Conservation (phyloP, 2,113 vertebrate species). For the Equus quagga region DNA sequence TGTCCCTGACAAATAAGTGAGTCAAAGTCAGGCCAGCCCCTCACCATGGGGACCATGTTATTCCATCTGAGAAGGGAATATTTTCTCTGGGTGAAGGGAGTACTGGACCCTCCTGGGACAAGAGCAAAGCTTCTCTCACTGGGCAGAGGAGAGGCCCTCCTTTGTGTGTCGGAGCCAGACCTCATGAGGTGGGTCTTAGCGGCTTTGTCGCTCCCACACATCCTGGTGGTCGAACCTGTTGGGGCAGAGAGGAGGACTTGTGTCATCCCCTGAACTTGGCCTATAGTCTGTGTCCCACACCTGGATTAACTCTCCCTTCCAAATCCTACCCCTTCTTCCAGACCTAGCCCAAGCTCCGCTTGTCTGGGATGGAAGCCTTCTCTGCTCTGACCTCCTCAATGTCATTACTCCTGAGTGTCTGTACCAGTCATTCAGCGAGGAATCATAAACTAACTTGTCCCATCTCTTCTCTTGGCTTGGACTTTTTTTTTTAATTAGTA, state of each 20-base stretch:
- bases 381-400: neutral
- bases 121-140: neutral
- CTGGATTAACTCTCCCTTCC: neutral
- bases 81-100: neutral
- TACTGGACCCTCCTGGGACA: too few species aligned
- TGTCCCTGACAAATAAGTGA: neutral
- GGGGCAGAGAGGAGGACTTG: too few species aligned
- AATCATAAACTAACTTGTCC: neutral
- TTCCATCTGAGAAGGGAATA: neutral
- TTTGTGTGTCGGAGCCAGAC: neutral
- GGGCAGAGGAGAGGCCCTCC: neutral
- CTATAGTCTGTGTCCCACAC: neutral
- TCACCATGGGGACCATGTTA: neutral
- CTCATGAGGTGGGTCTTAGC: neutral
- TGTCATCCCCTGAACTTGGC: neutral
- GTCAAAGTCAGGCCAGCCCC: neutral
- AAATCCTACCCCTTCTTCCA: neutral
- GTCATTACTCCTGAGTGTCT: too few species aligned
- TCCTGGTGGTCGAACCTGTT: neutral
- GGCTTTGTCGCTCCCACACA: neutral
- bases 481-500: neutral
- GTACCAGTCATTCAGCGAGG: neutral
- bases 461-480: constrained; percentile 29
- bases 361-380: neutral
- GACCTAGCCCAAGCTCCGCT: too few species aligned